Evolutionary conservation across 2,113 vertebrate genomes (phyloP).

Genomic region (Corythaixoides concolor): DNA sequence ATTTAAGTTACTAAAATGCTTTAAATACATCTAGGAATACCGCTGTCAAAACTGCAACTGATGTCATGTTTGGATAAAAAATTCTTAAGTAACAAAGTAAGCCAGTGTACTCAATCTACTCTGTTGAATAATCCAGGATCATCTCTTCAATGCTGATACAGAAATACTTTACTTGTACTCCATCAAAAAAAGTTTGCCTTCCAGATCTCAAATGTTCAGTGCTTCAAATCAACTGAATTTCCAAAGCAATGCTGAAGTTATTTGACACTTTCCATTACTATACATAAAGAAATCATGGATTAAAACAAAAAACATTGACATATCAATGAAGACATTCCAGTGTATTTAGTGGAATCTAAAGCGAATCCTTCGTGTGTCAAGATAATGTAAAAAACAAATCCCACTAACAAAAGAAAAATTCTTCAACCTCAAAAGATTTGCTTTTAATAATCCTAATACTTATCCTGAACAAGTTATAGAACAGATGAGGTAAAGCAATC

Average conservation of each 20-base stretch:
- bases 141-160: constrained; percentile 8
- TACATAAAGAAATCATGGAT: constrained; percentile 14
- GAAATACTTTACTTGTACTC: constrained; percentile 13
- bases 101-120: constrained; percentile 54
- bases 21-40: constrained; percentile 45
- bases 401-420: not conserved
- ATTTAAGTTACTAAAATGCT: constrained; percentile 45
- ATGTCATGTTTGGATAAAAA: constrained; percentile 44
- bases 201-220: not conserved
- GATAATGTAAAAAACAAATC: not conserved
- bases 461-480: constrained; percentile 54
- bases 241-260: constrained; percentile 11
- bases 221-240: constrained; percentile 40
- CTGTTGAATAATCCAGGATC: constrained; percentile 59
- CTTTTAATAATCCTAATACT: constrained; percentile 60
- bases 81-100: constrained; percentile 59
- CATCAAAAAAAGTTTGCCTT: not conserved
- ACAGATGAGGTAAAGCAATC: constrained; percentile 49
- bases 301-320: constrained; percentile 40
- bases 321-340: constrained; percentile 26
- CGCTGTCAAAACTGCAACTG: constrained; percentile 30
- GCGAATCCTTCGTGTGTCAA: not conserved
- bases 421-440: not conserved
- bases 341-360: constrained; percentile 34
- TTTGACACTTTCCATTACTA: not conserved